phyloP scores from a whole-genome alignment of 2,888 invertebrate genomes.

The Salticus scenicus region DNA sequence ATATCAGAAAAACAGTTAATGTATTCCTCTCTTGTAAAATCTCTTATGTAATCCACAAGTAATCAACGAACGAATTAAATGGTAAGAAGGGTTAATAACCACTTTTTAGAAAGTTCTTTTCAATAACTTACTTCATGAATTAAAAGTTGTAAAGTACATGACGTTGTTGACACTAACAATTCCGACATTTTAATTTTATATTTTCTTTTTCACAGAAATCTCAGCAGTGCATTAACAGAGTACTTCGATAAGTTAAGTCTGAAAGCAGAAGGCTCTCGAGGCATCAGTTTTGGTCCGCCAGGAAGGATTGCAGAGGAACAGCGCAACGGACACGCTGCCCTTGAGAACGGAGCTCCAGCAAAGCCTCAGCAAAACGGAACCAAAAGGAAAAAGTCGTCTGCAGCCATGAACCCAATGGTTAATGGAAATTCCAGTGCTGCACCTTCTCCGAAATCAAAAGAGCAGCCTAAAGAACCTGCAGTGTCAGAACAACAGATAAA shows the following conservation, averaged over 20 bases:
- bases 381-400: slow-evolving; percentile 43
- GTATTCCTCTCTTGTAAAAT: background rate
- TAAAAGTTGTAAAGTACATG: too few relatives aligned
- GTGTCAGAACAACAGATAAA: background rate
- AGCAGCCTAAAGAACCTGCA: background rate
- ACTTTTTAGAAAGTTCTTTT: too few relatives aligned
- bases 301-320: slow-evolving; percentile 46
- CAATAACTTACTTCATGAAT: too few relatives aligned
- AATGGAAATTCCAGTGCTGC: background rate
- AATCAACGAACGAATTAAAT: background rate
- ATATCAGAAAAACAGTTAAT: background rate
- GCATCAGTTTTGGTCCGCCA: slow-evolving; percentile 70
- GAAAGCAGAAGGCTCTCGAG: slow-evolving; percentile 70
- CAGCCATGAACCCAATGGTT: slow-evolving; percentile 8
- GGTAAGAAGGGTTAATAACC: too few relatives aligned
- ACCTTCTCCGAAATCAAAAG: background rate
- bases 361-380: slow-evolving; percentile 43
- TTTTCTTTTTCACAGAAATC: slow-evolving; percentile 23
- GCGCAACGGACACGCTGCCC: slow-evolving; percentile 44
- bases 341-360: background rate
- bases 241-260: slow-evolving; percentile 67
- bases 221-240: slow-evolving; percentile 49
- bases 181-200: too few relatives aligned
- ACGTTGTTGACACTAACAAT: too few relatives aligned
- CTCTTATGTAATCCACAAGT: background rate